Evolutionary conservation across 1,140 invertebrate species (phyloP), one percentile per base, ranked within the genome.

Genomic region (Eubasilissa regina): DNA sequence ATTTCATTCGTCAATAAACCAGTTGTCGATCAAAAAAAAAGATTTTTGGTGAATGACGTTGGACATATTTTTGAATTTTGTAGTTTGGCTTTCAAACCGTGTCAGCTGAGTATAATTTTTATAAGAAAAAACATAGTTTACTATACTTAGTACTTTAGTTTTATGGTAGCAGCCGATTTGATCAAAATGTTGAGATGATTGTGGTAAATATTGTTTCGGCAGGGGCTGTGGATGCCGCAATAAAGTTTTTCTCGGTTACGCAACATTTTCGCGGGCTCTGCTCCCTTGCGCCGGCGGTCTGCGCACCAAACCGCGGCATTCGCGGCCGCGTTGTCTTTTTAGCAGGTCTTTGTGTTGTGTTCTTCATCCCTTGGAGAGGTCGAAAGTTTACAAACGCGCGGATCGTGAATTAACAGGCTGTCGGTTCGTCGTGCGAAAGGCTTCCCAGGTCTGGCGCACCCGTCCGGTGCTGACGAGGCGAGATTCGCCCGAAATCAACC

Each of bases 251-350:
- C 15, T 44, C n/a, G 43, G 78, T 79, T 79, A 79, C 78, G 78
- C 72, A 79, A 79, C 72, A 51, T 75, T 79, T 79, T 75, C 56
- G 78, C 78, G 78, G 78, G 78, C 47, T 51, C 53, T 21, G 60
- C 3, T 45, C 25, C 74, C 4, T 21, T 25, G 60, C 60, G 55
- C 56, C 60, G 70, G 4, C 48, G 0, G n/a, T n/a, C 9, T 62
- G 58, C 68, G 68, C 70, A 51, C 68, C 19, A 17, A 10, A 19
- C 60, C 47, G 45, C 25, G 60, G 56, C 78, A 79, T 44, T 64
- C 72, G 56, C 56, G 60, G 43, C 19, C 56, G 55, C 45, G 70
- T 66, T 75, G 70, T 43, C 70, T 64, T 74, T 79, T 79, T 73
- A 51, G 66, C 53, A 25, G 58, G 76, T 56, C 76, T 72, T 78